These are phyloP conservation scores for Corticium candelabrum DNA, from an alignment of 37 sponge, comb jelly and placozoan genomes.

Conservation along the genomic window DNA sequence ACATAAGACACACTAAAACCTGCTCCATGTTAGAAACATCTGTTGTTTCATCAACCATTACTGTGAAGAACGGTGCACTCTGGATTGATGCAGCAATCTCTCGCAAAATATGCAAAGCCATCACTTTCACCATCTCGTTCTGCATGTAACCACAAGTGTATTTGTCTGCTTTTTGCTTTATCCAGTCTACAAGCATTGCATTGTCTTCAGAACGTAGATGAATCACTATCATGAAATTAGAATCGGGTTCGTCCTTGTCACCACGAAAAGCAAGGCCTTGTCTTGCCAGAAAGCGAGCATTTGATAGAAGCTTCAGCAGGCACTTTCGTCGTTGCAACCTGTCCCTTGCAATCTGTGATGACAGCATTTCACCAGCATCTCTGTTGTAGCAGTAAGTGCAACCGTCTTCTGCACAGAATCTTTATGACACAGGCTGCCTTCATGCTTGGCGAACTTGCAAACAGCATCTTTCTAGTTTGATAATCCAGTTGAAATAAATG, in stretches of 20 bases:
- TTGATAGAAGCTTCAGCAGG: conserved; percentile 31
- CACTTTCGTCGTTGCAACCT: conserved; percentile 16
- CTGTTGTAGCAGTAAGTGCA: conserved; percentile 25
- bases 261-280: conserved; percentile 44
- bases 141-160: no score
- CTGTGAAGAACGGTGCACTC: conserved; percentile 17
- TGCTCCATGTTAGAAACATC: conserved; percentile 50
- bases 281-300: no score
- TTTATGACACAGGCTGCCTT: conserved; percentile 34
- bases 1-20: conserved; percentile 35
- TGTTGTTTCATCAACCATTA: conserved; percentile 57
- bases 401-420: conserved; percentile 27
- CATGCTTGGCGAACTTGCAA: conserved; percentile 20
- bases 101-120: conserved; percentile 33
- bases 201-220: conserved; percentile 22
- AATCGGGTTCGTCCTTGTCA: conserved; percentile 19
- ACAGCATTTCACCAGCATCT: conserved; percentile 16
- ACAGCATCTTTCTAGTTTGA: conserved; percentile 12
- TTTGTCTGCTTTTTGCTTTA: conserved; percentile 25
- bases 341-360: conserved; percentile 22
- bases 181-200: conserved; percentile 17
- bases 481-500: conserved; percentile 18
- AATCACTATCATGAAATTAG: conserved; percentile 27
- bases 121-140: conserved; percentile 39
- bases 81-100: conserved; percentile 21